Conservation (phyloP, 2,797 vertebrate genomes). For the Pseudotriccus pelzelni region DNA sequence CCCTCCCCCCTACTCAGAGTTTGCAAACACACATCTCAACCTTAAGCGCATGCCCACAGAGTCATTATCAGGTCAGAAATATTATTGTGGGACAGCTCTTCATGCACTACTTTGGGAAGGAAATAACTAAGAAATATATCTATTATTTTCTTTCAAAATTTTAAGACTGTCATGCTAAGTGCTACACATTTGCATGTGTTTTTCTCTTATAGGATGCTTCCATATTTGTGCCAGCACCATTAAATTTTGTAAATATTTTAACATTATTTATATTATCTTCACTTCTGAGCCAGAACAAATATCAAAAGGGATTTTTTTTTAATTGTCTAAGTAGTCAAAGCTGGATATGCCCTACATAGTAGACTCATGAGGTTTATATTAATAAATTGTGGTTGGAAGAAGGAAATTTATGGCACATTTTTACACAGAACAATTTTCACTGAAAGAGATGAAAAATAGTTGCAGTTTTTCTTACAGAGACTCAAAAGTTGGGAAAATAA, state of each 20-base stretch:
- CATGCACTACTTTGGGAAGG: neutral
- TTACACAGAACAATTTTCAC: neutral
- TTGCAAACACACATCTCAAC: neutral
- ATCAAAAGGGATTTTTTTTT: neutral
- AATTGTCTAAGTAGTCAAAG: neutral
- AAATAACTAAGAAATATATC: neutral
- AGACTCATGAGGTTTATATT: neutral
- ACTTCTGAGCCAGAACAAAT: neutral
- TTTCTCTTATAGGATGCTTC: neutral
- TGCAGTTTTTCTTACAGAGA: neutral
- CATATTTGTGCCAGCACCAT: neutral
- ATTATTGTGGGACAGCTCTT: neutral
- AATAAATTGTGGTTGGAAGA: neutral
- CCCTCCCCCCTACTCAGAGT: fast-evolving
- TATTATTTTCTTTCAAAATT: neutral
- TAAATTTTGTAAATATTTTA: neutral
- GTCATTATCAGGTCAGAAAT: neutral
- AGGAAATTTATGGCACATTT: neutral
- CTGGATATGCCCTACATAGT: neutral
- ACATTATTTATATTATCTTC: neutral
- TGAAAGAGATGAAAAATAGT: neutral
- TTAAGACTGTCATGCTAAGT: neutral
- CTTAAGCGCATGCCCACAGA: neutral
- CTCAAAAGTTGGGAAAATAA: neutral
- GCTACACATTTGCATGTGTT: neutral